phyloP scores from a whole-genome alignment of 2,113 vertebrate species.

The Bettongia penicillata region DNA sequence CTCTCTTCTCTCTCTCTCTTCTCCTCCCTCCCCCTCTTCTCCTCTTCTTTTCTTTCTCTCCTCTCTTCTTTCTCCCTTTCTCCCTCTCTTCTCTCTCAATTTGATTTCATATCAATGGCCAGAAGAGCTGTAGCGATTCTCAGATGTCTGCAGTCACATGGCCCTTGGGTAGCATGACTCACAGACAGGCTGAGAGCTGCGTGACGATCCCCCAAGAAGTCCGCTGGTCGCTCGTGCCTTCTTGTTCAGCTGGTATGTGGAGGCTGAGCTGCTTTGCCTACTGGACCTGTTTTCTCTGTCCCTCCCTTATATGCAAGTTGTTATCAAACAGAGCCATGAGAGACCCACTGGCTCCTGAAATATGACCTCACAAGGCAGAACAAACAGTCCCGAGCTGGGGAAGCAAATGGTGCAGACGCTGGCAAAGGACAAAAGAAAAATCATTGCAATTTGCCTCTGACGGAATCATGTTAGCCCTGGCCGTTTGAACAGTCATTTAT shows the following conservation, averaged over 20 bases:
- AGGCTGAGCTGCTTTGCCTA: slow-evolving; percentile 25
- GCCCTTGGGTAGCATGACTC: neutral
- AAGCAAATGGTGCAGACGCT: slow-evolving; percentile 56
- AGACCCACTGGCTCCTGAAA: slow-evolving; percentile 31
- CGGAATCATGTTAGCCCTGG: slow-evolving; percentile 68
- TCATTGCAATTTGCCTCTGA: slow-evolving; percentile 64
- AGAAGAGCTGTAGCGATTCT: neutral
- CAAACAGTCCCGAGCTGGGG: slow-evolving; percentile 7
- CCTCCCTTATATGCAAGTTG: slow-evolving; percentile 24
- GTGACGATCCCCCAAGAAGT: neutral
- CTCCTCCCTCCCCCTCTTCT: too few species aligned
- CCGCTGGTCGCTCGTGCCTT: neutral
- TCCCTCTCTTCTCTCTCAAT: neutral
- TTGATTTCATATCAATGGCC: slow-evolving; percentile 29
- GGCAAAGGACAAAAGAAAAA: slow-evolving; percentile 53
- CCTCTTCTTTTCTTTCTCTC: neutral
- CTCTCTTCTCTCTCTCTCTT: too few species aligned
- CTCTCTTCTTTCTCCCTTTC: too few species aligned
- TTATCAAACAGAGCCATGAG: slow-evolving; percentile 9
- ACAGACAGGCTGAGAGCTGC: slow-evolving; percentile 9
- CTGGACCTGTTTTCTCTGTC: neutral
- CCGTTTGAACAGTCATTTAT: slow-evolving; percentile 63
- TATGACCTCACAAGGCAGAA: slow-evolving; percentile 55
- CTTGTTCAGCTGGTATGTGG: neutral
- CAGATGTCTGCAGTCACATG: neutral